Evolutionary conservation across 1,140 invertebrate species (phyloP).

Genomic region (Cherax destructor): DNA sequence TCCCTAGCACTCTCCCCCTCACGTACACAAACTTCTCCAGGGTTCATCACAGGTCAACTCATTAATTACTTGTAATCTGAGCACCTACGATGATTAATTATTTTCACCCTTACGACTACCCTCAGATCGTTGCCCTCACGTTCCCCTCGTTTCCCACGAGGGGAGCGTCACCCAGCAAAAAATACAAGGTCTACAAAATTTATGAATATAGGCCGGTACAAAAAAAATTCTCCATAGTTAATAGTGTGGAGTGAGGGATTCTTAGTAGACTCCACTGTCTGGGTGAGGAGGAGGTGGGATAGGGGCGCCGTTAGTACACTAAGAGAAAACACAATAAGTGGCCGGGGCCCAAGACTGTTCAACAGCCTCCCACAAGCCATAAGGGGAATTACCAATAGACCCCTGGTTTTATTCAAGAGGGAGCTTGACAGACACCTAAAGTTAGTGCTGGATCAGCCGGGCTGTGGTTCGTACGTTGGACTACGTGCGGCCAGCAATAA

Average conservation of each 20-base stretch:
- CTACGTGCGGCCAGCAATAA: too few relatives aligned
- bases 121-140: not conserved
- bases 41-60: slow-evolving; percentile 8
- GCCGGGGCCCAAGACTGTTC: too few relatives aligned
- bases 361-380: too few relatives aligned
- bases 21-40: not conserved
- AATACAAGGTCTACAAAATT: not conserved
- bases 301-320: too few relatives aligned
- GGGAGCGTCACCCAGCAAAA: not conserved
- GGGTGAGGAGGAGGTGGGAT: too few relatives aligned
- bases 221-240: not conserved
- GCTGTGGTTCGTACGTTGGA: too few relatives aligned
- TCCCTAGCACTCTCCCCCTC: not conserved
- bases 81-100: slow-evolving; percentile 14
- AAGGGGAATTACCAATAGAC: too few relatives aligned
- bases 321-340: too few relatives aligned
- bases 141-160: not conserved
- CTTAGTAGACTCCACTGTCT: too few relatives aligned
- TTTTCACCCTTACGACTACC: not conserved
- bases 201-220: slow-evolving; percentile 2
- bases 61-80: slow-evolving; percentile 8
- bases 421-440: too few relatives aligned
- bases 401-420: too few relatives aligned
- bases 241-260: not conserved
- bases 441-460: too few relatives aligned